Evolutionary conservation across 2,797 vertebrate species (phyloP), one percentile per base, ranked within the genome.

Genomic region (Manis javanica): DNA sequence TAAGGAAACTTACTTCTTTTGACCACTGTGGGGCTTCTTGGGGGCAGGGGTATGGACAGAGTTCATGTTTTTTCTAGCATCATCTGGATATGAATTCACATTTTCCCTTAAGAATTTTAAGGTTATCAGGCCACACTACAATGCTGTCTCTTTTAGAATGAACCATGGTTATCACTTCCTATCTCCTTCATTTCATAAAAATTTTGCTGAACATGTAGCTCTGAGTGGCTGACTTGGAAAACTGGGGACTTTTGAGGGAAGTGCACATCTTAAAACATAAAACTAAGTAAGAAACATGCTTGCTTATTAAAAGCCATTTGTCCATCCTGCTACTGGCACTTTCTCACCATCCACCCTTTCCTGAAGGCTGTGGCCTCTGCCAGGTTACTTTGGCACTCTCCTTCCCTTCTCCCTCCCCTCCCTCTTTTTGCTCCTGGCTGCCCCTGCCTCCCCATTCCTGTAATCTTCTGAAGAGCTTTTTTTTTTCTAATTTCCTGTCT

Each of bases 181-280:
- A 46, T 66, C 51, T 88, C 69, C 34, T 90, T 69, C 16, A 49
- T 12, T 95, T 92, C 16, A 26, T 77, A 74, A 85, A 46, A 63
- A 6, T 61, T n/a, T 19, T 26, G 78, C 24, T 39, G 64, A 91
- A 51, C 13, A 7, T 11, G 39, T 61, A 24, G 13, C 49, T 95
- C 53, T 55, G 16, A 34, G n/a, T 61, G 31, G 68, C 39, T 85
- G 46, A 19, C n/a, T 69, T 94, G 72, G 61, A 90, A 87, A 74
- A 13, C 39, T 86, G 78, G 16, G 39, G 16, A 37, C 31, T 74
- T 21, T 46, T n/a, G 39, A 42, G 61, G 46, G 29, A 90, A 90
- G 75, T 61, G 92, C 57, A 10, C 39, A 18, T 51, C 72, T 89
- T 79, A 95, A 75, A 75, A 71, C 59, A 75, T 90, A 39, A 78